These are phyloP conservation scores for Apostichopus californicus DNA, from an alignment of 35 echinoderm and acorn worm species.

Conservation along the genomic window DNA sequence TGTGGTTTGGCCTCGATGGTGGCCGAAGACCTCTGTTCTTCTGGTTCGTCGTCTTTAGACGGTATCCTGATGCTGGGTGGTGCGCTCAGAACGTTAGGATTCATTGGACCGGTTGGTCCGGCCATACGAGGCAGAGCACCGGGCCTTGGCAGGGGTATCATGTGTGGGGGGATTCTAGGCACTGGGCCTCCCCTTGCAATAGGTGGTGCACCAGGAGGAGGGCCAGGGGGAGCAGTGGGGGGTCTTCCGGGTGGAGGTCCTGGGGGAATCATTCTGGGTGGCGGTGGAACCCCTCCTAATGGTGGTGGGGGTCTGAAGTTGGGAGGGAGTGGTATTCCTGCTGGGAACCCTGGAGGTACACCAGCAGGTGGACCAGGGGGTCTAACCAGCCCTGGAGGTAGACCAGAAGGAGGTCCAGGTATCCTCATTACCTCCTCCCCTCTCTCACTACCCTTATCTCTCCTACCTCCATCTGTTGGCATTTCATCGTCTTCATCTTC, in stretches of 20 bases:
- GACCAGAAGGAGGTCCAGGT: slow-evolving; percentile 52
- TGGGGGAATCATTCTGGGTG: slow-evolving; percentile 79
- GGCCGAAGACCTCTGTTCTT: slow-evolving; percentile 79
- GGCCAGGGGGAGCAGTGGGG: slow-evolving; percentile 83
- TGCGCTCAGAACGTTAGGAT: slow-evolving; percentile 95
- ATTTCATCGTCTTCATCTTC: slow-evolving; percentile 4
- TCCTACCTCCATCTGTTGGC: slow-evolving; percentile 34
- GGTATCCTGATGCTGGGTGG: slow-evolving; percentile 88
- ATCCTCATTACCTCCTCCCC: slow-evolving; percentile 23
- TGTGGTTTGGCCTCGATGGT: slow-evolving; percentile 98
- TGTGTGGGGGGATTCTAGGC: slow-evolving; percentile 64
- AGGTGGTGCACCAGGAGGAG: slow-evolving; percentile 83
- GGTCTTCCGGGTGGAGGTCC: slow-evolving; percentile 78
- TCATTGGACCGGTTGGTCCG: slow-evolving; percentile 27
- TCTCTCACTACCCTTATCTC: slow-evolving; percentile 31
- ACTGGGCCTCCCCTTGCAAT: slow-evolving; percentile 62
- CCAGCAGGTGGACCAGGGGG: slow-evolving; percentile 80
- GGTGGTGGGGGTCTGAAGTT: slow-evolving; percentile 81
- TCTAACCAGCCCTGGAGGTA: slow-evolving; percentile 50
- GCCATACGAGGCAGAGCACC: slow-evolving; percentile 54
- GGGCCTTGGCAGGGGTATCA: slow-evolving; percentile 63
- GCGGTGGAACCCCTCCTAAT: slow-evolving; percentile 71
- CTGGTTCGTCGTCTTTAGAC: slow-evolving; percentile 56
- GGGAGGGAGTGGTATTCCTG: slow-evolving; percentile 65
- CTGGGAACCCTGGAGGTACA: slow-evolving; percentile 72